phyloP scores from a whole-genome alignment of 2,888 invertebrate genomes.

The Lapara coniferarum region DNA sequence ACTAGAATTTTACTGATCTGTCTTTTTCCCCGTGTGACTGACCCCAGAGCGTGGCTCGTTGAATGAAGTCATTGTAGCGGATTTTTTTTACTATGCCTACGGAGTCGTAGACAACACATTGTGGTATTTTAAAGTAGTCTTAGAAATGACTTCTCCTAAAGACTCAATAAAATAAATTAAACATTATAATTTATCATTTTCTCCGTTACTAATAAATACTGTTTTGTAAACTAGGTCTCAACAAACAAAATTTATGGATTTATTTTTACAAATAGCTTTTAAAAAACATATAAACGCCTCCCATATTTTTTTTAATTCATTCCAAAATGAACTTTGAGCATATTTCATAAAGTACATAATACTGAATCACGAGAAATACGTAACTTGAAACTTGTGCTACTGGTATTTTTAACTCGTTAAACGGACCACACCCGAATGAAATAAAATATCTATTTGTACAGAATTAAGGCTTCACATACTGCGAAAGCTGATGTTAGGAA shows the following conservation, averaged over 20 bases:
- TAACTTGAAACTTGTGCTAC: slow-evolving; percentile 8
- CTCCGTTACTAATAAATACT: not conserved
- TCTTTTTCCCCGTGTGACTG: too few relatives aligned
- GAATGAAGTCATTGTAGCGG: too few relatives aligned
- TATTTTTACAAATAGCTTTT: not conserved
- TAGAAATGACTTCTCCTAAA: not conserved
- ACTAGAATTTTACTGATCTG: too few relatives aligned
- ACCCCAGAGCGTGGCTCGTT: too few relatives aligned
- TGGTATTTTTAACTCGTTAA: not conserved
- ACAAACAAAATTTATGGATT: not conserved
- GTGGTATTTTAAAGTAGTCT: too few relatives aligned
- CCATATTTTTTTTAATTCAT: not conserved
- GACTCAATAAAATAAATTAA: not conserved
- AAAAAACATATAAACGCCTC: not conserved
- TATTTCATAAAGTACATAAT: not conserved
- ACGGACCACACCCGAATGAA: not conserved
- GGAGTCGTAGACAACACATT: too few relatives aligned
- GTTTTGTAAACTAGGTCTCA: not conserved
- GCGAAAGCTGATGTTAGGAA: too few relatives aligned
- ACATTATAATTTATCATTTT: not conserved
- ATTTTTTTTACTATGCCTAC: too few relatives aligned
- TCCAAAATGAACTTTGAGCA: not conserved
- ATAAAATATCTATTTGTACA: not conserved
- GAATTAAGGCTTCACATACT: not conserved
- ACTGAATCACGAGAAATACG: not conserved